These are phyloP conservation scores for Microtus richardsoni DNA, from an alignment of 2,113 vertebrate genomes.

Conservation along the genomic window DNA sequence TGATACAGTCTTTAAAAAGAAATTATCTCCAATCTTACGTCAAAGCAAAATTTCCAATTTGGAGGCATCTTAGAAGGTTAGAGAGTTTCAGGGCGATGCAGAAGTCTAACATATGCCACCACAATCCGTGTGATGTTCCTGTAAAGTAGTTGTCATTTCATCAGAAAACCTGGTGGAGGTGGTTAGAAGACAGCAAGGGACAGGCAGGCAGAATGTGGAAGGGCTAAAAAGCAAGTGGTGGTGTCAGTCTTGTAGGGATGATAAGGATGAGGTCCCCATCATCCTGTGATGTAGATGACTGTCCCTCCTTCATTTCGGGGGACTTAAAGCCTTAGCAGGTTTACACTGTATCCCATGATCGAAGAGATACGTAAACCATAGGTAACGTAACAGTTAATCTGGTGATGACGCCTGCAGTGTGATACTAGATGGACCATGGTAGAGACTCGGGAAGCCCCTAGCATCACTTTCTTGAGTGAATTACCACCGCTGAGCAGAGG, in stretches of 20 bases:
- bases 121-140: fast-evolving
- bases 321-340: background rate
- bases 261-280: too few relatives aligned
- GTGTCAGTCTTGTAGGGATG: background rate
- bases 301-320: background rate
- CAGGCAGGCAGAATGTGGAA: background rate
- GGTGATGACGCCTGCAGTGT: background rate
- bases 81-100: background rate
- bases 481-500: background rate
- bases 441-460: background rate
- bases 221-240: background rate
- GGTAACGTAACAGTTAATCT: background rate
- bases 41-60: background rate
- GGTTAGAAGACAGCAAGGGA: background rate
- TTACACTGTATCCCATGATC: background rate
- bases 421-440: background rate
- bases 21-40: background rate
- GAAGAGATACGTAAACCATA: background rate
- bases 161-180: background rate
- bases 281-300: background rate
- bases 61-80: background rate
- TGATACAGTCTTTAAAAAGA: background rate
- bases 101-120: background rate
- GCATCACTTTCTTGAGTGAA: background rate
- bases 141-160: background rate